phyloP scores from a whole-genome alignment of 2,888 invertebrate genomes.

The Alentia gelatinosa region DNA sequence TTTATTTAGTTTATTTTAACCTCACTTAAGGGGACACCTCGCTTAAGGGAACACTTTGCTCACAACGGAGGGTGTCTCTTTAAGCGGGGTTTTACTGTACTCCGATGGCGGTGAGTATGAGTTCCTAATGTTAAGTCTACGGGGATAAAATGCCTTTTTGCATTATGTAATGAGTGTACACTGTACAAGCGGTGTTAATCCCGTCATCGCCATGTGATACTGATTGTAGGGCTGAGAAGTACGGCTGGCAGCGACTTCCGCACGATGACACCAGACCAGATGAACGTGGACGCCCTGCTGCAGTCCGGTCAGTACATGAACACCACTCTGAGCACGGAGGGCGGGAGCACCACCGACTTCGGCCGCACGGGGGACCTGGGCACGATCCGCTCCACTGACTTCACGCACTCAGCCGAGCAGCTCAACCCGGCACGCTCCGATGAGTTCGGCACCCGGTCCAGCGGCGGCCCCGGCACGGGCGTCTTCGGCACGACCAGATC shows the following conservation, averaged over 20 bases:
- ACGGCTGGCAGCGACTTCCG: constrained; percentile 11
- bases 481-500: not conserved
- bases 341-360: constrained; percentile 55
- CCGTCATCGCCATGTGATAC: too few species aligned
- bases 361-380: constrained; percentile 24
- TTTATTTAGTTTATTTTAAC: too few species aligned
- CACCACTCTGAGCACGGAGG: constrained; percentile 68
- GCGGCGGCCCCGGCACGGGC: not conserved
- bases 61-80: too few species aligned
- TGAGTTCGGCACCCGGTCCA: not conserved
- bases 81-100: too few species aligned
- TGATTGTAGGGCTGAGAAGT: not conserved
- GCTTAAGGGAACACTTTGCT: too few species aligned
- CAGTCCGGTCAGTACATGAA: constrained; percentile 72
- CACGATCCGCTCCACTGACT: constrained; percentile 1
- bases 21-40: too few species aligned
- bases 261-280: constrained; percentile 75
- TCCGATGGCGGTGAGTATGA: too few species aligned
- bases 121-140: too few species aligned
- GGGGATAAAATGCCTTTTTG: too few species aligned
- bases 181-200: too few species aligned
- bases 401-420: not conserved
- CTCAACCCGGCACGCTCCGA: not conserved
- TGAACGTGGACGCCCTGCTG: constrained; percentile 74
- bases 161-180: too few species aligned